These are phyloP conservation scores for Dryocosmus kuriphilus DNA, from an alignment of 2,888 invertebrate genomes.

Conservation along the genomic window DNA sequence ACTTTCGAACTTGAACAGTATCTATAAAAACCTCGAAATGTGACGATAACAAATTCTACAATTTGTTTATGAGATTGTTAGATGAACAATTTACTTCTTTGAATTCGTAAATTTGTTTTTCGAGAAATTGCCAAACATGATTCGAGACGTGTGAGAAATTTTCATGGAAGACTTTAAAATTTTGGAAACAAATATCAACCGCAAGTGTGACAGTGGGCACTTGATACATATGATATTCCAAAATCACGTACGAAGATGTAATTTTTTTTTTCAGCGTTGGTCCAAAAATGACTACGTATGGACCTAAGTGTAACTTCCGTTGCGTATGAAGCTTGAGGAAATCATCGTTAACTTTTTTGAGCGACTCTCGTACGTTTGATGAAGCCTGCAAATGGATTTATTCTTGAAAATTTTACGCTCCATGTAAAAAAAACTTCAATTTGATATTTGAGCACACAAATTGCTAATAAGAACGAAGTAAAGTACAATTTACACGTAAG, in stretches of 20 bases:
- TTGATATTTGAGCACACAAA: too few species aligned
- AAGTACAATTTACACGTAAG: too few species aligned
- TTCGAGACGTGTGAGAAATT: conserved; percentile 40
- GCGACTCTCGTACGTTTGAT: too few species aligned
- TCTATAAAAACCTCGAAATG: too few species aligned
- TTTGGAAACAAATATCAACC: conserved; percentile 46
- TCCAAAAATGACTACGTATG: conserved; percentile 43
- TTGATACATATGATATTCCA: conserved; percentile 44
- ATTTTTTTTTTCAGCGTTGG: conserved; percentile 35
- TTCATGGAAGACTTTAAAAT: conserved; percentile 42
- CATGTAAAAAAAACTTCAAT: too few species aligned
- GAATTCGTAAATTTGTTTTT: conserved; percentile 39
- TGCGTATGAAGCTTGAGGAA: conserved; percentile 21
- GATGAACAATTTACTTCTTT: conserved; percentile 12
- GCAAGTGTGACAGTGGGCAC: conserved; percentile 24
- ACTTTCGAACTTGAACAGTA: too few species aligned
- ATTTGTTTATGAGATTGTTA: too few species aligned
- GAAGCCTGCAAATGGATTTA: too few species aligned
- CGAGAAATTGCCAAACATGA: conserved; percentile 50
- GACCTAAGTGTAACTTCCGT: conserved; percentile 35
- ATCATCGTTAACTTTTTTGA: conserved; percentile 11
- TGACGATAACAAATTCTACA: too few species aligned
- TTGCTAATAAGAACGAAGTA: too few species aligned
- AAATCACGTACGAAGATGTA: conserved; percentile 40
- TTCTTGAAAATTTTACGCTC: too few species aligned